phyloP scores from a whole-genome alignment of 2,797 vertebrate genomes.

The Ficedula albicollis region DNA sequence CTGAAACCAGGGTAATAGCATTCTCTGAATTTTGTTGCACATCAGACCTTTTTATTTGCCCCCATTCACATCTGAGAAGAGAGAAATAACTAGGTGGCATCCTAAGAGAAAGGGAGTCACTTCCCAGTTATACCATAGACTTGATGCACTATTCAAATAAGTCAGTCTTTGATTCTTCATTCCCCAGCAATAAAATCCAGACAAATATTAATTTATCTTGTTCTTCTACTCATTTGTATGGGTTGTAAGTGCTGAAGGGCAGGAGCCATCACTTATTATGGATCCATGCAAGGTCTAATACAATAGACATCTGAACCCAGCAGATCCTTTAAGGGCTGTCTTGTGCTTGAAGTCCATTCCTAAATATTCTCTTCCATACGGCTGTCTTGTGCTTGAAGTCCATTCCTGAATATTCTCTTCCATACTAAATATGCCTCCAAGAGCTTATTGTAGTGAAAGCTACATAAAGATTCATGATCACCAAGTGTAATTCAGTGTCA shows the following conservation, averaged over 20 bases:
- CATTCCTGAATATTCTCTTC: background rate
- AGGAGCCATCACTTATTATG: background rate
- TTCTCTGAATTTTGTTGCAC: background rate
- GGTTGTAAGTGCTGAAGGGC: background rate
- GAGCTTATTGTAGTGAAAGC: background rate
- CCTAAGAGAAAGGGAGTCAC: background rate
- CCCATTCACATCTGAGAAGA: background rate
- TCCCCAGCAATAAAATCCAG: background rate
- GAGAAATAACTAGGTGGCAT: background rate
- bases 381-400: background rate
- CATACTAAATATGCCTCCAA: background rate
- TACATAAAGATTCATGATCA: background rate
- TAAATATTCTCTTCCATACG: background rate
- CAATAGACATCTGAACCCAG: background rate
- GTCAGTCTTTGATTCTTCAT: background rate
- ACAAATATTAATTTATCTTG: background rate
- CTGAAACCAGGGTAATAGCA: fast-evolving
- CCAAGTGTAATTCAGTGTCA: background rate
- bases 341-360: background rate
- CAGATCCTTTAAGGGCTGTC: background rate
- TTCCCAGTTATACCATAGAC: background rate
- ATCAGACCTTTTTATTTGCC: background rate
- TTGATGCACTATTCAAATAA: background rate
- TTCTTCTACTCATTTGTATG: background rate
- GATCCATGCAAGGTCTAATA: background rate